A percentile compares a stretch with the other conserved stretches of the same genome.
These are phyloP conservation scores for Leptopilina boulardi DNA, from an alignment of 1,140 invertebrate species.

Conservation along the genomic window DNA sequence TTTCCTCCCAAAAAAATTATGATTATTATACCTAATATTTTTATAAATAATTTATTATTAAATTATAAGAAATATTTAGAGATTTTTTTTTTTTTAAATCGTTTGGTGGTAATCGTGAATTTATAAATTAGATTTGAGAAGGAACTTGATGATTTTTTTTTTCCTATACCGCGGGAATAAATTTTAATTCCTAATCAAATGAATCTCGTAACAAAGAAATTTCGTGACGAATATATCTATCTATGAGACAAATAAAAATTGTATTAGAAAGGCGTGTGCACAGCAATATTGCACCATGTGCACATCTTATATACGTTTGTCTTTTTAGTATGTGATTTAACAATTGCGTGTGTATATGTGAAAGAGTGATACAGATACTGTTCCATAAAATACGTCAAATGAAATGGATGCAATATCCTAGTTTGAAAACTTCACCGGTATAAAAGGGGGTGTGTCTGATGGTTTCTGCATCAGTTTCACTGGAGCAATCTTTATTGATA, in stretches of 20 bases:
- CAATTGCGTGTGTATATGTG: slow-evolving; percentile 39
- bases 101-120: background rate
- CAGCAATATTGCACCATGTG: slow-evolving; percentile 43
- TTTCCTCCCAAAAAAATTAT: too few relatives aligned
- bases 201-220: slow-evolving; percentile 54
- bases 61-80: too few relatives aligned
- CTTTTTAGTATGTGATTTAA: slow-evolving; percentile 41
- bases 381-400: slow-evolving; percentile 52
- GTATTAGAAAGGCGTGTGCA: slow-evolving; percentile 65
- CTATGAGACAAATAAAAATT: slow-evolving; percentile 43
- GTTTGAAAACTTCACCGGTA: slow-evolving; percentile 59
- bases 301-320: slow-evolving; percentile 32
- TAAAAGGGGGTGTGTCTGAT: slow-evolving; percentile 66
- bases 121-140: background rate
- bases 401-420: slow-evolving; percentile 57
- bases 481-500: slow-evolving; percentile 49
- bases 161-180: background rate
- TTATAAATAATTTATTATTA: too few relatives aligned
- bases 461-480: slow-evolving; percentile 63
- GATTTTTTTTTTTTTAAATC: background rate
- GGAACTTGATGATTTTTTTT: background rate
- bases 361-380: slow-evolving; percentile 47
- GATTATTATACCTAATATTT: too few relatives aligned
- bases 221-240: slow-evolving; percentile 49
- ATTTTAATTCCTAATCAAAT: slow-evolving; percentile 25